Evolutionary conservation across 2,113 vertebrate genomes (phyloP), one percentile per base, ranked within the genome.

Genomic region (Myrmophylax atrothorax): DNA sequence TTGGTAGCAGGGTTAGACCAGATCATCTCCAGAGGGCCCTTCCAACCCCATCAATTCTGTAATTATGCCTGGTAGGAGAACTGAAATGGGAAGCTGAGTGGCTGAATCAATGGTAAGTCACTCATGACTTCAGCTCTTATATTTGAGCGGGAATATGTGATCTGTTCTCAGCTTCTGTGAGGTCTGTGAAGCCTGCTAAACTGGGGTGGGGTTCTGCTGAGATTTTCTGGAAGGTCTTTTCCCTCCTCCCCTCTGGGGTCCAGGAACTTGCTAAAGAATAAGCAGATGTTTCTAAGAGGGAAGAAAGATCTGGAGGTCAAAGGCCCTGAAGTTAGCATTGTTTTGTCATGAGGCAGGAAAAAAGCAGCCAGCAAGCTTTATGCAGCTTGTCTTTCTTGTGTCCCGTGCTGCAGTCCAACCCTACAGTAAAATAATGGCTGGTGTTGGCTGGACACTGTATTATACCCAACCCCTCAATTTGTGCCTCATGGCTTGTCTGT

Each of bases 381-480:
- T 42, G 28, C 40, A 58, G 66, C 42, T 80, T 58, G 18, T 47
- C 66, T 87, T 33, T 68, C 46, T 67, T 63, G 38, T 80, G 19
- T 83, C 74, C 90, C 42, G 1, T 62, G 14, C 49, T 80, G 25
- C 63, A 52, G 14, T 76, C 88, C 72, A 92, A 29, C 72, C 79
- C 63, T 86, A 20, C 16, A 47, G 35, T 80, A 59, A 77, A 92
- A 35, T 90, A 63, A 70, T 90, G 35, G 20, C 84, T 0, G 6
- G 5, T 77, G 50, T 77, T 93, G 82, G 37, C 72, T 86, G 92
- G 68, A 67, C 53, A 46, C 28, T 63, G 4, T n/a, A 33, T 28
- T 68, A 25, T 40, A 60, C 22, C 60, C 66, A 90, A 75, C 47
- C 47, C 56, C 17, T 87, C 83, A 84, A 40, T 95, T 94, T 95